Percentiles rank a stretch among this genome's conserved stretches.
These are phyloP conservation scores for Sciurus carolinensis DNA, from an alignment of 2,797 vertebrate species.

Conservation along the genomic window DNA sequence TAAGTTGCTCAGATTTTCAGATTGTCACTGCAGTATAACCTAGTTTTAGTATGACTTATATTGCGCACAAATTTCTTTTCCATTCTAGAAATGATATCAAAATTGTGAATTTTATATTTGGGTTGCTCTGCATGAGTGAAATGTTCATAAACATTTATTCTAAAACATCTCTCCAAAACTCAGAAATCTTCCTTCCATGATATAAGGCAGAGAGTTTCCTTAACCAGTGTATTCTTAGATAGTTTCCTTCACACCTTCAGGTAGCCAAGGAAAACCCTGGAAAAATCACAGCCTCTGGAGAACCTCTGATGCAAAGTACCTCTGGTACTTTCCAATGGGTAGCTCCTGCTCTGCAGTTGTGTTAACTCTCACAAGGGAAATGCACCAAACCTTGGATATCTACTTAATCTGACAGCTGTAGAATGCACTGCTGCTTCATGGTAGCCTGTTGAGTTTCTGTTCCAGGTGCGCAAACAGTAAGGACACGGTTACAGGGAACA, in stretches of 20 bases:
- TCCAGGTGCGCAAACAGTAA: neutral
- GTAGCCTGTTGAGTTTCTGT: neutral
- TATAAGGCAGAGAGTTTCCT: constrained; percentile 17
- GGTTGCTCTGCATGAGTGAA: neutral
- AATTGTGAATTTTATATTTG: constrained; percentile 41
- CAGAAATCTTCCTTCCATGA: constrained; percentile 55
- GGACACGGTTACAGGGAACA: neutral
- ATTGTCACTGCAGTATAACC: neutral
- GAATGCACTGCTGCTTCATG: neutral
- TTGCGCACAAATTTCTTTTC: constrained; percentile 54
- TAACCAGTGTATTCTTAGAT: neutral
- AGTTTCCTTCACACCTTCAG: neutral
- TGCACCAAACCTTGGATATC: neutral
- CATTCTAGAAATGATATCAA: constrained; percentile 33
- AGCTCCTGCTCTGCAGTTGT: neutral
- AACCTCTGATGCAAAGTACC: neutral
- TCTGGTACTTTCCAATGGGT: neutral
- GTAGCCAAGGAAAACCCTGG: neutral
- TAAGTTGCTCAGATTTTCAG: constrained; percentile 16
- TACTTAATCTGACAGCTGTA: neutral
- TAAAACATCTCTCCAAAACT: constrained; percentile 36
- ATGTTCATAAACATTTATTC: constrained; percentile 37
- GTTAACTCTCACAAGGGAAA: neutral
- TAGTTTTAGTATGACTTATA: neutral
- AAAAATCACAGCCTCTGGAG: neutral